These are phyloP conservation scores for Monopis laevigella DNA, from an alignment of 2,888 invertebrate genomes.

Conservation along the genomic window DNA sequence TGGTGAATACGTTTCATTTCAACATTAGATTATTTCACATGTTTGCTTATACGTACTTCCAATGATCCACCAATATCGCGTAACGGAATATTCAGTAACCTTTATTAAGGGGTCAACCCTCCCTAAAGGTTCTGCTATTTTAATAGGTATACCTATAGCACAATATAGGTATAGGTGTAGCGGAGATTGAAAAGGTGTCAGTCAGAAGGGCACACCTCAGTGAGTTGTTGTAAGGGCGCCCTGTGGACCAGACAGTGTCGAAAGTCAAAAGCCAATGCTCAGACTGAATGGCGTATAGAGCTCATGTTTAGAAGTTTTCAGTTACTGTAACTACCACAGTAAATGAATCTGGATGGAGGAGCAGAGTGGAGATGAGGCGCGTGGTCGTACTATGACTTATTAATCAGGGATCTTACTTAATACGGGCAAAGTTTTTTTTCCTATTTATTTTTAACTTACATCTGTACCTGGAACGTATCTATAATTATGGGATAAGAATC, in stretches of 20 bases:
- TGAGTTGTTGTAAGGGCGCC: neutral
- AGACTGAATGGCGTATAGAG: conserved; percentile 3
- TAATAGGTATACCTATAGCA: too few relatives aligned
- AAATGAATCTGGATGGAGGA: too few relatives aligned
- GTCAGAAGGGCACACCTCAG: conserved; percentile 6
- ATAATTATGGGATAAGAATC: too few relatives aligned
- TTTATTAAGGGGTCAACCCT: conserved; percentile 6
- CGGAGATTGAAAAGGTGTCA: conserved; percentile 7
- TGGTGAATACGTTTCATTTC: neutral
- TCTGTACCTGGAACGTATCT: too few relatives aligned
- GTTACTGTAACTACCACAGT: too few relatives aligned
- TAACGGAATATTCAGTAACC: conserved; percentile 5
- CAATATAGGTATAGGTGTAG: conserved; percentile 2
- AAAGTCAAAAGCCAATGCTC: conserved; percentile 10
- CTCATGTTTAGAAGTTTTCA: too few relatives aligned
- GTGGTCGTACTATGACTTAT: too few relatives aligned
- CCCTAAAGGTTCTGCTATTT: conserved; percentile 9
- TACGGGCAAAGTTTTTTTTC: too few relatives aligned
- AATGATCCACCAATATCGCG: conserved; percentile 6
- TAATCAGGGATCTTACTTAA: too few relatives aligned
- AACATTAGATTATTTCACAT: conserved; percentile 6
- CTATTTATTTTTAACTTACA: too few relatives aligned
- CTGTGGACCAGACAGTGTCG: conserved; percentile 7
- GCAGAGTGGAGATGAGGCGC: too few relatives aligned
- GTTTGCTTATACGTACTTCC: neutral